Base-by-base conservation (phyloP, 1,140 invertebrate species). In the Grapholita molesta region DNA sequence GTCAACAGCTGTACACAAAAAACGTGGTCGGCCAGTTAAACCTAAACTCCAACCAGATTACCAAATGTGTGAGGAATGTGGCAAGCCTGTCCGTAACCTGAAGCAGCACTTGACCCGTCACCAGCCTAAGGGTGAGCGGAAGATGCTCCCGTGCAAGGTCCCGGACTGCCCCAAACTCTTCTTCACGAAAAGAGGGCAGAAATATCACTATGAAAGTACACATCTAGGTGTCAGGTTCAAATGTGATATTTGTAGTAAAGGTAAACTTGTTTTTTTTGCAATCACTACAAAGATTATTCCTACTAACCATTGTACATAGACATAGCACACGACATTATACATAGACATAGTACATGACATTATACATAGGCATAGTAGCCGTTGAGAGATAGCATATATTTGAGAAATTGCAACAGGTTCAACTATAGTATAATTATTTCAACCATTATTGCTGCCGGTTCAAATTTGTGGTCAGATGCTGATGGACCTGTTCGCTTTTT, bases 181-280 rank as follows among this genome's bases (percentile, higher is more conserved):
- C 57, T 55, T 69, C 0, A 74, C 52, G 2, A 25, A 68, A 12
- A 80, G 79, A 52, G 71, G 82, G 21, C 71, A 80, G 15, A 75
- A 78, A n/a, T 83, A 71, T 72, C 88, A 90, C 70, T 68, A 84
- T 18, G 85, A 71, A 68, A 72, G 69, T 0, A 88, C 84, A 78
- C 88, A 90, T 78, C 73, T 89, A 1, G 84, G 86, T 1, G 69
- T 83, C 1, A 88, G 82, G 30, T 68, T 79, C 23, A 69, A 82
- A 32, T 90, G 88, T 77, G 68, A 77, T 33, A 70, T 85, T 57
- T 90, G 88, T 80, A 74, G 79, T 66, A 90, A 90, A 76, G 71
- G 86, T 90, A 64, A 78, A n/a, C n/a, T n/a, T n/a, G n/a, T n/a
- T n/a, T n/a, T n/a, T n/a, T n/a, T n/a, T n/a, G n/a, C n/a, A n/a